Conservation (phyloP, 2,888 invertebrate species). For the Ganaspis brasiliensis region DNA sequence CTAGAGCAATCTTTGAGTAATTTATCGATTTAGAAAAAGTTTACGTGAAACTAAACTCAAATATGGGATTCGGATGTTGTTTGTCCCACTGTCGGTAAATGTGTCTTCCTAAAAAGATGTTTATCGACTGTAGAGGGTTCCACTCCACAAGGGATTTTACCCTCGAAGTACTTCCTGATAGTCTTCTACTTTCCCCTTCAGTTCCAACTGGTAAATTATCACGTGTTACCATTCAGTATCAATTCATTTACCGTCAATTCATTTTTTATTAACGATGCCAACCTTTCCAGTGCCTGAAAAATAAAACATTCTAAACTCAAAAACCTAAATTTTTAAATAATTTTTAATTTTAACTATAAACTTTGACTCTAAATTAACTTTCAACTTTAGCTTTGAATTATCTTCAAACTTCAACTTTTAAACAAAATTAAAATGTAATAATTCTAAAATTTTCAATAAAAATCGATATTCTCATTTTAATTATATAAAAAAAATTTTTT, state of each 20-base stretch:
- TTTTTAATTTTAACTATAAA: slow-evolving; percentile 19
- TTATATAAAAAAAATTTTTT: slow-evolving; percentile 23
- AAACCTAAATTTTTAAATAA: slow-evolving; percentile 19
- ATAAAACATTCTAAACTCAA: slow-evolving; percentile 26
- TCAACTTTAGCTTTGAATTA: too few species aligned
- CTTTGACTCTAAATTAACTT: too few species aligned
- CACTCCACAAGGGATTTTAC: not conserved
- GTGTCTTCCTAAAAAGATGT: not conserved
- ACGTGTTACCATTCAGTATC: slow-evolving; percentile 67
- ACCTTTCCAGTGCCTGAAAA: slow-evolving; percentile 82
- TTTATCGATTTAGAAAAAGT: not conserved
- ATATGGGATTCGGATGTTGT: not conserved
- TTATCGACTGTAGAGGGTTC: not conserved
- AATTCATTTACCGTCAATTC: slow-evolving; percentile 80
- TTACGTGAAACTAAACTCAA: not conserved
- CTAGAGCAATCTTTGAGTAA: not conserved
- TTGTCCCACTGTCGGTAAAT: not conserved
- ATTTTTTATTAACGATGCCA: slow-evolving; percentile 84
- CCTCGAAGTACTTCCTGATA: not conserved
- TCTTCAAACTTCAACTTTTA: too few species aligned
- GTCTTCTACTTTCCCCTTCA: slow-evolving; percentile 16
- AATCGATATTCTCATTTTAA: slow-evolving; percentile 23
- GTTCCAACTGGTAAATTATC: slow-evolving; percentile 49
- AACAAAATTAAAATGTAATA: too few species aligned
- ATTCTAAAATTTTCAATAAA: slow-evolving; percentile 19